Base-by-base conservation (phyloP, 2,888 invertebrate genomes). In the Chouioia cunea region DNA sequence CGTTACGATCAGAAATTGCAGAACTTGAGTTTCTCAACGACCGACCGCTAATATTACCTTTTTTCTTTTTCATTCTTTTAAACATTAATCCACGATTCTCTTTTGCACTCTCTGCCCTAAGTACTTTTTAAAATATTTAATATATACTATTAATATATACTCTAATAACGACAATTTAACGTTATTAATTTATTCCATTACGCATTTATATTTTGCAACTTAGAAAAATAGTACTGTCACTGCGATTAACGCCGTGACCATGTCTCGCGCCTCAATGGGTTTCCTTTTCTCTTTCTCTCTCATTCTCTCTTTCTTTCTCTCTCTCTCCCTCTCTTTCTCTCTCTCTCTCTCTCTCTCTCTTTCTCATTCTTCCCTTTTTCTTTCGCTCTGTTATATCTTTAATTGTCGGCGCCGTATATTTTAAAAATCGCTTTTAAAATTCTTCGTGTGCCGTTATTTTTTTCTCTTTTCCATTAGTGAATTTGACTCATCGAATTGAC, bases 111-210 rank as follows among this genome's bases (percentile, higher is more conserved):
- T 78, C 74, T 80, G 73, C 73, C 76, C 81, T 68, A 65, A 48
- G 43, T 63, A 56, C 57, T 50, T 36, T 66, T 73, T 82, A 83
- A 83, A 84, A 83, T 85, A 84, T 83, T 76, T 77, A 76, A 81
- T 82, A 81, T 82, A 76, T 77, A 76, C 76, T 76, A 81, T 80
- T 79, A 79, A 68, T 68, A 73, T 59, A 84, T 81, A 83, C 81
- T 84, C 83, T 85, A 84, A 80, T 83, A 84, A 85, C 83, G 84
- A 83, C 82, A 85, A 85, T 85, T 81, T 83, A 85, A 85, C 84
- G 79, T 83, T 76, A 78, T 83, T 82, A 85, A 83, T 84, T 84
- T 81, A 81, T 84, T 81, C 46, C 52, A 64, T 71, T 69, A 71
- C 50, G 59, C 71, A 65, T 67, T 72, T 67, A 84, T 81, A 81